A percentile compares a stretch with the other conserved stretches of the same genome.
These are phyloP conservation scores for Andrena cerasifolii DNA, from an alignment of 1,140 invertebrate species.

Conservation along the genomic window DNA sequence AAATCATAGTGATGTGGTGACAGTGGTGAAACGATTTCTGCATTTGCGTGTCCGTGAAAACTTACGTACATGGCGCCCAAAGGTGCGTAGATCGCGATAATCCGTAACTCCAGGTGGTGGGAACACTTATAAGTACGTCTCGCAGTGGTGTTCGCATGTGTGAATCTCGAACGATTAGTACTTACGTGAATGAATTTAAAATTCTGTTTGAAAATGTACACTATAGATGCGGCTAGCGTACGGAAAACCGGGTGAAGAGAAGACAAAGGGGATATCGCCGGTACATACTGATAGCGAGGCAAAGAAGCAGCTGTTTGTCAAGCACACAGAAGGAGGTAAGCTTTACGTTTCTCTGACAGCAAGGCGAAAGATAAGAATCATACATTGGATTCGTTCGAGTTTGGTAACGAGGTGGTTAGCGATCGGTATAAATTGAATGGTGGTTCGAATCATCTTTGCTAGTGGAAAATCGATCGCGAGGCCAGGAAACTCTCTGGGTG, in stretches of 20 bases:
- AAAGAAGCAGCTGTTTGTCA: slow-evolving; percentile 19
- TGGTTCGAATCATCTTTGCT: not conserved
- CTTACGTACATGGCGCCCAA: too few relatives aligned
- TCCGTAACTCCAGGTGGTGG: too few relatives aligned
- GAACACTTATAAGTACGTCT: too few relatives aligned
- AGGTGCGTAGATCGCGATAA: too few relatives aligned
- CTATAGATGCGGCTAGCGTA: too few relatives aligned
- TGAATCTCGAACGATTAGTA: too few relatives aligned
- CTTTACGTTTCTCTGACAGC: not conserved
- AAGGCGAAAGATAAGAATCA: slow-evolving; percentile 40
- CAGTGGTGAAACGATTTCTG: slow-evolving; percentile 1
- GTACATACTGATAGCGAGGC: slow-evolving; percentile 1
- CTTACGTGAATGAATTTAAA: too few relatives aligned
- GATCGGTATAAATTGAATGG: slow-evolving; percentile 56
- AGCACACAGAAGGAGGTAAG: slow-evolving; percentile 18
- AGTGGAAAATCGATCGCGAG: not conserved
- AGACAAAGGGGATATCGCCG: not conserved
- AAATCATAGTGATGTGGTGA: slow-evolving; percentile 33
- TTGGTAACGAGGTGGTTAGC: not conserved
- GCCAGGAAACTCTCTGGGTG: not conserved
- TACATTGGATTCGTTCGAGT: slow-evolving; percentile 19
- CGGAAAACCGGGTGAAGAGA: not conserved
- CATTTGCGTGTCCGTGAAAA: not conserved
- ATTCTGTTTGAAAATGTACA: too few relatives aligned
- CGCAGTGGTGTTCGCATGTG: too few relatives aligned